Conservation (phyloP, 2,113 vertebrate species). For the Colinus virginianus region DNA sequence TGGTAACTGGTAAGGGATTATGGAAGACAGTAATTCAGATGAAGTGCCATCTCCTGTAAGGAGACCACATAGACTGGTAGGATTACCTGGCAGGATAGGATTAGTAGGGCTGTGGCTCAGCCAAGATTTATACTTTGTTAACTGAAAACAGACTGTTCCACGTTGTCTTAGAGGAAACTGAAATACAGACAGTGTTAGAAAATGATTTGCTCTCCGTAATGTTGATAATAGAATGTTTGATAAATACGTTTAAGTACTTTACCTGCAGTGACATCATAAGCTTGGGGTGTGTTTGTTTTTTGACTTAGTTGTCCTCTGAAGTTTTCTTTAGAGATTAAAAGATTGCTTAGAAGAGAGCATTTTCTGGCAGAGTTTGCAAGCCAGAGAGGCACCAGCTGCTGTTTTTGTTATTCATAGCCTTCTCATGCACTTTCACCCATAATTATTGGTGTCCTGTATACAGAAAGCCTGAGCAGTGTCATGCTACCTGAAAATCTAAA, state of each 20-base stretch:
- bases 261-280: not conserved
- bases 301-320: not conserved
- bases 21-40: not conserved
- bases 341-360: slow-evolving; percentile 1
- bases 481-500: not conserved
- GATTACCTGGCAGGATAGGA: not conserved
- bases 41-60: not conserved
- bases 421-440: not conserved
- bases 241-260: not conserved
- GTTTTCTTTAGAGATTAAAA: slow-evolving; percentile 31
- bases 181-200: not conserved
- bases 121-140: not conserved
- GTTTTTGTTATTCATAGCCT: not conserved
- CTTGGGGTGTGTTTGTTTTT: slow-evolving; percentile 21
- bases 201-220: not conserved
- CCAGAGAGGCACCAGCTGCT: slow-evolving; percentile 30
- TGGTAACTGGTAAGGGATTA: rapidly evolving
- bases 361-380: slow-evolving; percentile 16
- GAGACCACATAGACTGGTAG: not conserved
- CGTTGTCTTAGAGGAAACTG: not conserved
- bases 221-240: not conserved
- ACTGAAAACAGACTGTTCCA: not conserved
- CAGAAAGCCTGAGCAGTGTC: not conserved
- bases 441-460: not conserved
- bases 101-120: not conserved